Base-by-base conservation (phyloP, 1,140 invertebrate species). In the Nymphalis io region DNA sequence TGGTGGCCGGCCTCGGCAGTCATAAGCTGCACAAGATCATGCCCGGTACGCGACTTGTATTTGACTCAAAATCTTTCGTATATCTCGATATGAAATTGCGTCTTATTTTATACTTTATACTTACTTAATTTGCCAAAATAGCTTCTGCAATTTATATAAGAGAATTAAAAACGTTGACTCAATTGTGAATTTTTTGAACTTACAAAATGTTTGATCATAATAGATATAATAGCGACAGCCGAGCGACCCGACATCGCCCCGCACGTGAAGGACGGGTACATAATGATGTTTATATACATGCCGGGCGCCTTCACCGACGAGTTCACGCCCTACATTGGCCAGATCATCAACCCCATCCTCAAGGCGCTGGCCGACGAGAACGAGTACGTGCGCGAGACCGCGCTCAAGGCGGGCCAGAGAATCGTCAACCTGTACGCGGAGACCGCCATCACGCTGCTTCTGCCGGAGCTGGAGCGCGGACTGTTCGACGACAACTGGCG, bases 281-380 rank as follows among this genome's bases (percentile, higher is more conserved):
- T 99, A 57, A 99, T 99, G 97, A 98, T 99, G 97, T 99, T 99
- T 88, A 99, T 99, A 85, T 99, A 99, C 89, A 97, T 99, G 95
- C 99, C 99, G 0, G 95, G 96, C 70, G 98, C 98, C 1, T 99
- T 99, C 92, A 97, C 96, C 2, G 95, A 96, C 58, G 97, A 98
- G 81, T 99, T 99, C 87, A 96, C 97, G 6, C 96, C 96, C 0
- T 99, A 99, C 88, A 98, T 99, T 80, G 97, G 98, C 0, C 96
- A 98, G 84, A 99, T 99, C 69, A 98, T 99, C 76, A 99, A 98
- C 89, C 98, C 98, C 0, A 99, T 99, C 79, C 91, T 99, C 12
- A 98, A 99, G 92, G 98, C 98, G 12, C 92, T 99, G 23, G 98
- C 99, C 6, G 99, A 99, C 93, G 99, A 99, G 93, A 99, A 98